Percentiles rank a stretch among this genome's conserved stretches.
These are phyloP conservation scores for Ellobius talpinus DNA, from an alignment of 2,113 vertebrate species.

Conservation along the genomic window DNA sequence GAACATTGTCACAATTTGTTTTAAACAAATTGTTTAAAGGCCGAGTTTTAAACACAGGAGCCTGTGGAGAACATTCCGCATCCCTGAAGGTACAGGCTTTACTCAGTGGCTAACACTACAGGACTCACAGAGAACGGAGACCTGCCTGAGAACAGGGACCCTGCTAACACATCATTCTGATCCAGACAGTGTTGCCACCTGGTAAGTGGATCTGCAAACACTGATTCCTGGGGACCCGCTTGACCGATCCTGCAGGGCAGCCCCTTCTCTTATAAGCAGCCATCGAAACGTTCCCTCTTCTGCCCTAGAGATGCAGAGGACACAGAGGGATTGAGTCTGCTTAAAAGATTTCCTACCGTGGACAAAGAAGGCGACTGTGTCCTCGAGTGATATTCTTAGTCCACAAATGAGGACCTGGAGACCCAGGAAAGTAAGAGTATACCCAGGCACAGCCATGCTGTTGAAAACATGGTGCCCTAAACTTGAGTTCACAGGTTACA, in stretches of 20 bases:
- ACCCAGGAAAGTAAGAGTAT: not conserved
- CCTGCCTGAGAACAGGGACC: not conserved
- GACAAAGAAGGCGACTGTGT: not conserved
- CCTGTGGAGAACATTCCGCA: not conserved
- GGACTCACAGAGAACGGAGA: too few relatives aligned
- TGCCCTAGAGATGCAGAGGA: not conserved
- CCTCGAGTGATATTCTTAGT: not conserved
- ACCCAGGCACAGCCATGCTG: not conserved
- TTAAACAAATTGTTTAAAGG: not conserved
- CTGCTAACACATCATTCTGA: not conserved
- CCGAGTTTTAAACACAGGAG: not conserved
- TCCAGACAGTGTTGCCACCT: not conserved
- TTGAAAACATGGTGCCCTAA: not conserved
- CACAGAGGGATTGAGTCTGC: too few relatives aligned
- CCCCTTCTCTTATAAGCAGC: too few relatives aligned
- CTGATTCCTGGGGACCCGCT: not conserved
- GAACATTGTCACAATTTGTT: not conserved
- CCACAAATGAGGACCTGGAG: not conserved
- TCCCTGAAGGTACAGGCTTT: not conserved
- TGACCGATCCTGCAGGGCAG: not conserved
- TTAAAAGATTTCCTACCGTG: fast-evolving
- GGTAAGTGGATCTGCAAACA: not conserved
- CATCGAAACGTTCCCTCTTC: not conserved
- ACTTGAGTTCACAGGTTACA: not conserved
- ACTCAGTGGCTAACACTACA: not conserved